Base-by-base conservation (phyloP, 2,888 invertebrate species). In the Uloborus plumipes region DNA sequence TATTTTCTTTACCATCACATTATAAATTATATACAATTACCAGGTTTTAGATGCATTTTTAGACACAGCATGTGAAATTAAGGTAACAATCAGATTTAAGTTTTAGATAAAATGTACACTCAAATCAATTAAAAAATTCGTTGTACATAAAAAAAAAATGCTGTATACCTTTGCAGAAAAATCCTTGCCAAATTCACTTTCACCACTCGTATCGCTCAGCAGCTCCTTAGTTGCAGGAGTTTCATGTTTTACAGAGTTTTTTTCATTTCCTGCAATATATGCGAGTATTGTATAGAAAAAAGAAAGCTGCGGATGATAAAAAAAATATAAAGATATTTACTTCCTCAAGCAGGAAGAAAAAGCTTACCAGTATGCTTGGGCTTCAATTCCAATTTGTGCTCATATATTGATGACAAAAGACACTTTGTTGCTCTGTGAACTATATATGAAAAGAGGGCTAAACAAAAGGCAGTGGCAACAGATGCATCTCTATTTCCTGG, bases 381-480 rank as follows among this genome's bases (percentile, higher is more conserved):
- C 11, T 62, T 18, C 11, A 62, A 9, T 39, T 71, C 66, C 39
- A 64, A 55, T 51, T 70, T 75, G 9, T 71, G 49, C 20, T 65
- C 69, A 22, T 62, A n/a, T 51, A 81, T 39, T 11, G 75, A 70
- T 15, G 13, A 20, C n/a, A 66, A 31, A n/a, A 81, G 53, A 6
- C 75, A 51, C 49, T 64, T 66, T n/a, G 55, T 62, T 11, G 61
- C 49, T 49, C 50, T 47, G 55, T 72, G 67, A 31, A 81, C 73
- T 58, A 94, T 88, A 88, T 94, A 94, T 18, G 94, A 94, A 86
- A 94, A 92, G 85, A 96, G 91, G 31, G 95, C 95, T 67, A 97
- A 91, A 70, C 94, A 92, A 88, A 97, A 95, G 47, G 96, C 96
- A 87, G 94, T 93, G 73, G 94, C 92, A 31, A 94, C 93, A 86